Base-by-base conservation (phyloP, 1,140 invertebrate species). In the Berghia stephanieae region DNA sequence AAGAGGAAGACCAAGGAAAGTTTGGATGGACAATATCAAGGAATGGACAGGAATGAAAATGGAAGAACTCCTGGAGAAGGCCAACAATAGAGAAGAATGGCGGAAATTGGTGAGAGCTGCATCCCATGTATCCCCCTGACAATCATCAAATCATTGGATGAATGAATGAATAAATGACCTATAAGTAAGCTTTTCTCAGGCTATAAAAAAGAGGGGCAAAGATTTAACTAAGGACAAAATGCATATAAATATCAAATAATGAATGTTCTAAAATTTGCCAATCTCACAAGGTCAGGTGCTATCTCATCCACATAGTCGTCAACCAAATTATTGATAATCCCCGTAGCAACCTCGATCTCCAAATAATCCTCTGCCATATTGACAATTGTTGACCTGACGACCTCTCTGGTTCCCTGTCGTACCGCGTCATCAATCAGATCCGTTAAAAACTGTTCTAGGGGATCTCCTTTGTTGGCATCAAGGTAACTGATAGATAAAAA, bases 321-420 rank as follows among this genome's bases (percentile, higher is more conserved):
- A 4, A 86, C 44, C 3, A 87, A 24, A n/a, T 83, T 81, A n/a
- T 81, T 55, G 8, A 80, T 74, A 42, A 86, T 81, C 34, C 38
- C 42, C 6, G 71, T 68, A n/a, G 71, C 68, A n/a, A 72, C 55
- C 71, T 80, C 70, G 21, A 76, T 57, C 6, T 69, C 52, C 43
- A 84, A 16, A 66, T 85, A 77, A 18, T 82, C 77, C 44, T 82
- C 69, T 0, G 83, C 84, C 72, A 86, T 68, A 2, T 85, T 81
- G 13, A 82, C 34, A 5, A 84, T 80, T 0, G 82, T 76, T 27
- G 83, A 83, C 27, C 81, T 79, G 24, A 86, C 84, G n/a, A 85
- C 73, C 46, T 83, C 82, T 27, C 73, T 42, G 16, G 75, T 52
- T 0, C 72, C 75, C 44, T 80, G 66, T 5, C 78, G 72, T 1